phyloP scores from a whole-genome alignment of 2,113 vertebrate genomes.

The Chaetorhynchus papuensis region DNA sequence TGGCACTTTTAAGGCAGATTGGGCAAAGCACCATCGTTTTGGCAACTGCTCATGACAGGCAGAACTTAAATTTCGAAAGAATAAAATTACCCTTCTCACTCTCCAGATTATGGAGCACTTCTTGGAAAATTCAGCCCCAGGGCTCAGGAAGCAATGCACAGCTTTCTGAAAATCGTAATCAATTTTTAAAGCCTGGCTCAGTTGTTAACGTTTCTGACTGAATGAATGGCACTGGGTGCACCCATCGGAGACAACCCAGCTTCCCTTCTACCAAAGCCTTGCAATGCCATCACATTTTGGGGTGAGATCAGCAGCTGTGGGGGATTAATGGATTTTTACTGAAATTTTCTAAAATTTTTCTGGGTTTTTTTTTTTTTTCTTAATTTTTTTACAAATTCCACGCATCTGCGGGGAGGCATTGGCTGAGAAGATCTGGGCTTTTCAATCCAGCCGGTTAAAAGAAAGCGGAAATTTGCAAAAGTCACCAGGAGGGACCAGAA shows the following conservation, averaged over 20 bases:
- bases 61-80: neutral
- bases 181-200: neutral
- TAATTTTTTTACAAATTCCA: neutral
- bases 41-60: neutral
- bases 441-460: accelerated
- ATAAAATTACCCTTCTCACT: neutral
- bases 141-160: neutral
- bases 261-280: neutral
- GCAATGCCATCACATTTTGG: accelerated
- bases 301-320: neutral
- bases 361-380: neutral
- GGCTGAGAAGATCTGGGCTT: neutral
- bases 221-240: neutral
- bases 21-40: neutral
- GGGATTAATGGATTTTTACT: neutral
- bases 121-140: neutral
- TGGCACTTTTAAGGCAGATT: neutral
- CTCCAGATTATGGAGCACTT: neutral
- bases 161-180: neutral
- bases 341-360: neutral
- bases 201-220: neutral
- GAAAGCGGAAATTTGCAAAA: neutral
- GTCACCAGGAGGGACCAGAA: no score
- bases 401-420: accelerated
- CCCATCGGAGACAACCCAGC: accelerated